Percentiles rank a stretch among this genome's conserved stretches.
Conservation (phyloP, 2,888 invertebrate genomes). For the Lepidocyrtoides sp. region DNA sequence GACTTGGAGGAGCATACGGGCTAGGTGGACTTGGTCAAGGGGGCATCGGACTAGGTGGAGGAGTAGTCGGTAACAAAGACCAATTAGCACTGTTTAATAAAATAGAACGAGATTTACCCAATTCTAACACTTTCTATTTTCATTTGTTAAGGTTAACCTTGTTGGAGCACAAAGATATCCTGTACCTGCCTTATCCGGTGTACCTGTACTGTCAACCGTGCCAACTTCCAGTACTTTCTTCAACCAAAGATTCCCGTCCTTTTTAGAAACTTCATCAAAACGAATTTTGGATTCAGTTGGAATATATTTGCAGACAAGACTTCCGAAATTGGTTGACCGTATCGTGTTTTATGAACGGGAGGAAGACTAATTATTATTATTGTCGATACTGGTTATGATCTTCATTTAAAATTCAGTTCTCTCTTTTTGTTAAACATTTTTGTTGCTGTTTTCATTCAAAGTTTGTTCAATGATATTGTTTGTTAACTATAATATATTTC, state of each 20-base stretch:
- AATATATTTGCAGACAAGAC: constrained; percentile 70
- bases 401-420: not conserved
- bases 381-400: not conserved
- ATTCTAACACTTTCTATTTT: not conserved
- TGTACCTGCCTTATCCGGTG: constrained; percentile 41
- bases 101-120: not conserved
- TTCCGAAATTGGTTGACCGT: constrained; percentile 73
- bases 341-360: constrained; percentile 65
- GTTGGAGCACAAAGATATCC: not conserved
- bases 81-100: constrained; percentile 19
- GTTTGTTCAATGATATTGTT: not conserved
- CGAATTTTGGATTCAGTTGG: constrained; percentile 77
- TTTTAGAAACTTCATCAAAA: constrained; percentile 66
- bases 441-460: not conserved
- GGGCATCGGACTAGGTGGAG: constrained; percentile 26
- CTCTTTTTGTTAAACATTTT: not conserved
- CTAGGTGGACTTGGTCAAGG: constrained; percentile 36
- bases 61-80: constrained; percentile 75
- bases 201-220: constrained; percentile 54
- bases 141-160: constrained; percentile 34
- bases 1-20: not conserved
- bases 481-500: constrained; percentile 2
- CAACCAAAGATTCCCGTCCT: constrained; percentile 56
- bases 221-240: constrained; percentile 65
- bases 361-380: constrained; percentile 56